Conservation (phyloP, 1,140 invertebrate genomes). For the Cyrtorhinus lividipennis region DNA sequence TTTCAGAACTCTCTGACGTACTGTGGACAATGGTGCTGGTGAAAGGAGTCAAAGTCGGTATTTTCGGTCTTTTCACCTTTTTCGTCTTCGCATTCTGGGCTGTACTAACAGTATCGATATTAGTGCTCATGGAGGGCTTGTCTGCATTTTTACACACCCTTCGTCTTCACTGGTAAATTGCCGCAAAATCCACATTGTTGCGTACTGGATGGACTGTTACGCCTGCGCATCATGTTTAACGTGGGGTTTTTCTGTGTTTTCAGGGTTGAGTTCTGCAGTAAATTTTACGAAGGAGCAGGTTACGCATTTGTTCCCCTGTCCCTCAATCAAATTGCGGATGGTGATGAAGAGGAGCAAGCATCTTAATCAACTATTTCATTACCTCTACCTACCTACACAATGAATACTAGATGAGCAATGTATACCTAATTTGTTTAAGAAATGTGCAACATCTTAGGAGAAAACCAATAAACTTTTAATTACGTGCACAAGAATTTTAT, state of each 20-base stretch:
- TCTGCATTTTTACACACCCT: slow-evolving; percentile 96
- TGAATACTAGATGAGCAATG: no score
- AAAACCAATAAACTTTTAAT: no score
- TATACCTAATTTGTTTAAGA: no score
- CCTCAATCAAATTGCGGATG: slow-evolving; percentile 69
- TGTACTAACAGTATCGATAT: slow-evolving; percentile 70
- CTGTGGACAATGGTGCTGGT: slow-evolving; percentile 52
- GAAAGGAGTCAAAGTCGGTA: slow-evolving; percentile 37
- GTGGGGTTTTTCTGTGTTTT: slow-evolving; percentile 21
- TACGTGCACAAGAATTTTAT: no score
- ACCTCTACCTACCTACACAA: no score
- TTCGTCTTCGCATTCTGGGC: slow-evolving; percentile 61
- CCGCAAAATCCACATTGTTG: no score
- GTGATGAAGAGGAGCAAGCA: slow-evolving; percentile 33
- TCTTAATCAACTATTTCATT: no score
- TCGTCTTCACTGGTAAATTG: slow-evolving; percentile 91
- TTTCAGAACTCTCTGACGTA: slow-evolving; percentile 53
- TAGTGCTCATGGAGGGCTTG: slow-evolving; percentile 96
- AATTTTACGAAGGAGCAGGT: slow-evolving; percentile 83
- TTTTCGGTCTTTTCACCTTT: slow-evolving; percentile 36
- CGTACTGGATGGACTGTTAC: not conserved
- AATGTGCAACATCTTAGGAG: no score
- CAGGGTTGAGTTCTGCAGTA: slow-evolving; percentile 71
- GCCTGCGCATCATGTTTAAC: no score
- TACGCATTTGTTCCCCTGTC: slow-evolving; percentile 85